These are phyloP conservation scores for Drosophila persimilis DNA, from an alignment of 1,140 invertebrate genomes.

Conservation along the genomic window DNA sequence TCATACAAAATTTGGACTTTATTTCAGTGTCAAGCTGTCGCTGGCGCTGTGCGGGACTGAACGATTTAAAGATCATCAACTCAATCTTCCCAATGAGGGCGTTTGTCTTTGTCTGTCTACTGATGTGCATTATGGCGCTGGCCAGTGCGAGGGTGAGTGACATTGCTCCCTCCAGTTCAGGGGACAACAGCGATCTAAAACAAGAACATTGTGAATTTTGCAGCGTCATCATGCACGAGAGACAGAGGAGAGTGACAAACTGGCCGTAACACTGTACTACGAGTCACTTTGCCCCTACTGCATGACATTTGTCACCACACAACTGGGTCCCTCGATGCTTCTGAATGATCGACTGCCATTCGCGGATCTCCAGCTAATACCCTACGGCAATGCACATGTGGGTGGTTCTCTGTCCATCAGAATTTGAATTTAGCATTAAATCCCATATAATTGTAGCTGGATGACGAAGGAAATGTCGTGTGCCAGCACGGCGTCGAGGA, in stretches of 20 bases:
- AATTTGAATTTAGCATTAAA: not conserved
- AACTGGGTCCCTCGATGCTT: constrained; percentile 61
- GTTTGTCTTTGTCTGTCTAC: constrained; percentile 19
- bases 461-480: constrained; percentile 21
- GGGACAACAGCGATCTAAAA: not conserved
- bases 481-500: constrained; percentile 74
- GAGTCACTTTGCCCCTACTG: constrained; percentile 76
- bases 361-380: constrained; percentile 65
- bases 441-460: constrained; percentile 8
- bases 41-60: constrained; percentile 6
- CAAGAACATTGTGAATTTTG: constrained; percentile 1
- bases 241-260: constrained; percentile 7
- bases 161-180: not conserved
- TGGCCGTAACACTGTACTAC: constrained; percentile 71
- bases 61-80: constrained; percentile 31
- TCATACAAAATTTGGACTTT: constrained; percentile 15
- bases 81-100: constrained; percentile 24
- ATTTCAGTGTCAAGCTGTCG: constrained; percentile 33
- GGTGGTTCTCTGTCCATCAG: not conserved
- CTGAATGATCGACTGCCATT: constrained; percentile 39
- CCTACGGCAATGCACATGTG: constrained; percentile 73
- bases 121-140: constrained; percentile 17
- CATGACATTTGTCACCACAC: constrained; percentile 59
- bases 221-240: constrained; percentile 23
- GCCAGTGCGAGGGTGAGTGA: constrained; percentile 25